Base-by-base conservation (phyloP, 2,113 vertebrate genomes). In the Chloropsis cyanopogon region DNA sequence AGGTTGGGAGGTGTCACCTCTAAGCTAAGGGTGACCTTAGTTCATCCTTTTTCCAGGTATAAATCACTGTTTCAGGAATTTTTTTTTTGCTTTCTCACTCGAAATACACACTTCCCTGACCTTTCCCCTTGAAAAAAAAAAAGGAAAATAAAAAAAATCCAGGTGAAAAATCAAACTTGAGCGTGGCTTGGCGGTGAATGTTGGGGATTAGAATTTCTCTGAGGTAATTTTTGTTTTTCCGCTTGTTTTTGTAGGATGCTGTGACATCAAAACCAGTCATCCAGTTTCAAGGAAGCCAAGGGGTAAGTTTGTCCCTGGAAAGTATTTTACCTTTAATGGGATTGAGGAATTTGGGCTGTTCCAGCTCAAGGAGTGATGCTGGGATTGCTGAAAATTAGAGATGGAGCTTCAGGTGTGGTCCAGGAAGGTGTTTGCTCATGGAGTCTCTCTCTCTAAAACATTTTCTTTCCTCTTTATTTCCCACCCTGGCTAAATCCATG, bases 241-340 rank as follows among this genome's bases (percentile, higher is more conserved):
- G 3, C n/a, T 69, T 82, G 35, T 91, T 92, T 90, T 88, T 87
- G 4, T 81, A 99, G 99, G 98, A 98, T 93, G 97, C 98, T 88
- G 80, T 98, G 88, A 98, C 98, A 26, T 97, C 98, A 75, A 98
- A 97, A 86, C 99, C 99, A 15, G 98, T 99, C 19, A 99, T 99
- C 96, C 98, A 98, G 92, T 99, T 99, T 96, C 98, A 99, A 98
- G 99, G 99, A 97, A 99, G 97, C 95, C 98, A 99, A 98, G 99
- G 99, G 99, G 99, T 99, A 97, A 99, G 99, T 98, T 49, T 64
- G 11, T 47, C 72, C 47, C 50, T 85, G 89, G 75, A 39, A 95
- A 60, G 47, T 68, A 65, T 53, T 78, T 64, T 29, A 0, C 28
- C 18, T 3, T 54, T 25, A 3, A 7, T 63, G 18, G 11, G 50